phyloP scores from a whole-genome alignment of 2,888 invertebrate genomes.

The Lumbricus terrestris region DNA sequence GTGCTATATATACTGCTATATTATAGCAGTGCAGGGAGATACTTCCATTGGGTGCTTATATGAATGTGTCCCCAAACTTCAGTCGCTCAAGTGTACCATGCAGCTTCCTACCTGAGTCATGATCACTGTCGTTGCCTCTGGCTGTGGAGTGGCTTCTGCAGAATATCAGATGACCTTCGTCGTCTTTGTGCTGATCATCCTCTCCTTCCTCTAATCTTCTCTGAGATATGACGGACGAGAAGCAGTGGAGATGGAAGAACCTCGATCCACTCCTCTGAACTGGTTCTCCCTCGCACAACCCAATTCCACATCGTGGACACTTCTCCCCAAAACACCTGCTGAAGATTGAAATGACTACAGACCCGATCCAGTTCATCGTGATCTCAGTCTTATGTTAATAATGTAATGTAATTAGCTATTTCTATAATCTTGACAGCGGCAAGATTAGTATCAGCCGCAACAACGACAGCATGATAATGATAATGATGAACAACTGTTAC shows the following conservation, averaged over 20 bases:
- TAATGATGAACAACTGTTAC: background rate
- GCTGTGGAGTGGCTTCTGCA: background rate
- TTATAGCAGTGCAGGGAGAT: no score
- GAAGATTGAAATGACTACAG: background rate
- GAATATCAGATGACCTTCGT: background rate
- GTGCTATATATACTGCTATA: no score
- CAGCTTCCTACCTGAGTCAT: background rate
- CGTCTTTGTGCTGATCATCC: background rate
- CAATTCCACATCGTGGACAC: background rate
- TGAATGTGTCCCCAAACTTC: no score
- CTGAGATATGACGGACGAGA: background rate
- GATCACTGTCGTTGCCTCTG: background rate
- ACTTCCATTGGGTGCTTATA: background rate
- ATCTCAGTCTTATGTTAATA: background rate
- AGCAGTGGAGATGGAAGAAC: constrained; percentile 14
- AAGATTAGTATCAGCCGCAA: no score
- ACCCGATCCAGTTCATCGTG: background rate
- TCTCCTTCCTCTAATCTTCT: background rate
- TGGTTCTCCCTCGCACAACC: background rate
- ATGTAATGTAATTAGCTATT: no score
- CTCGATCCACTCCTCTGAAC: background rate
- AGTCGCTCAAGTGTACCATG: no score
- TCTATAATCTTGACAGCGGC: no score
- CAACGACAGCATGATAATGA: background rate
- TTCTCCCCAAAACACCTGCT: background rate